Evolutionary conservation across 2,797 vertebrate genomes (phyloP), one percentile per base, ranked within the genome.

Genomic region (Muscicapa striata): DNA sequence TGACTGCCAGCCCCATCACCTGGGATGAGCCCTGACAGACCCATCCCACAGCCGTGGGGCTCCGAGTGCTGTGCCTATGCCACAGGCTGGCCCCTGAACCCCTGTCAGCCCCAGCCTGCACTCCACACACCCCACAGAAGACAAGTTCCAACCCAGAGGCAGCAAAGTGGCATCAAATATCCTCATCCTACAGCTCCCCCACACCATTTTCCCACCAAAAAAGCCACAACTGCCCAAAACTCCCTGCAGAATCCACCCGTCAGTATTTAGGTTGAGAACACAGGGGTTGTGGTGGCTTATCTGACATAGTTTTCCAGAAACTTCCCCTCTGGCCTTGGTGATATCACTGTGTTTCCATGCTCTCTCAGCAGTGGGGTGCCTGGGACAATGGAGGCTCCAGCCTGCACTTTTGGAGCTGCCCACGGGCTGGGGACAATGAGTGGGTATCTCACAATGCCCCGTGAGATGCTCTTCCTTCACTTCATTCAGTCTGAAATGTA

Each of bases 261-360:
- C 5, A 5, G 15, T 45, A 20, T 41, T 52, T 18, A 20, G 11
- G 34, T 1, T 36, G 62, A 66, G 18, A 68, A 64, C 1, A 0
- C 38, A 24, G 22, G 30, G 6, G 27, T 13, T 76, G 36, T 20
- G 41, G 54, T 52, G 54, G 83, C 62, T 80, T 74, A 57, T 58
- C 38, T 15, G 29, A 75, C 52, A 46, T 6, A 57, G 43, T 64
- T 88, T 88, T 83, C 58, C 73, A 72, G 86, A 90, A 81, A 72
- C n/a, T 41, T 88, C 68, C 54, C 7, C 21, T 17, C 40, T 22
- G 83, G 69, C 36, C 17, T 34, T 59, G 10, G 55, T 5, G 0
- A 66, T 84, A 46, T 4, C 0, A 0, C 40, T 26, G 32, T 58
- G 36, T 76, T 92, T 73, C 74, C 0, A 0, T 52, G 45, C 29